Evolutionary conservation across 2,888 invertebrate species (phyloP).

Genomic region (Ophion obscuratus): DNA sequence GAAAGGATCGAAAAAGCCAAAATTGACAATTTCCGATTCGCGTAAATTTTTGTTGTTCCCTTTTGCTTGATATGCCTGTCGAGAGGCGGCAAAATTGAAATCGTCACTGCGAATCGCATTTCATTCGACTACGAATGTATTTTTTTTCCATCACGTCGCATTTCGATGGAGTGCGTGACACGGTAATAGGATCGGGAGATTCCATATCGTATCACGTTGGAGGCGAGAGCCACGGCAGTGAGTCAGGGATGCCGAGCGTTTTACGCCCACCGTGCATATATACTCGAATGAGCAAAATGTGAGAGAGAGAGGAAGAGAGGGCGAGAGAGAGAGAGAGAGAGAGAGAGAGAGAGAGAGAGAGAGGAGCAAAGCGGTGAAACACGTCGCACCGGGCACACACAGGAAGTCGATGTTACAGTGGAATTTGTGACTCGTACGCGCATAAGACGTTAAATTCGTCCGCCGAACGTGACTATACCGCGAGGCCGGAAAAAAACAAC

Average conservation of each 20-base stretch:
- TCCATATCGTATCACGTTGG: slow-evolving; percentile 41
- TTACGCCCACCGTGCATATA: slow-evolving; percentile 15
- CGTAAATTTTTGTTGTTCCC: no score
- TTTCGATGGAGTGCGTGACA: slow-evolving; percentile 36
- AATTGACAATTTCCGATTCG: no score
- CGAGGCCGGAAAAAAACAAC: slow-evolving; percentile 9
- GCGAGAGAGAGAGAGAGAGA: no score
- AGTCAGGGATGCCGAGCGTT: slow-evolving; percentile 52
- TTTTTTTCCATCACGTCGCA: background rate
- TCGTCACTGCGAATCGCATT: no score
- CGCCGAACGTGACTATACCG: slow-evolving; percentile 28
- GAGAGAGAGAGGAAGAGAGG: background rate
- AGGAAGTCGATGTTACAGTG: slow-evolving; percentile 56
- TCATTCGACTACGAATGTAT: no score
- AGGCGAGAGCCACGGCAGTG: slow-evolving; percentile 30
- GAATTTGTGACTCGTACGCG: slow-evolving; percentile 59
- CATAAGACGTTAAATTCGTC: slow-evolving; percentile 44
- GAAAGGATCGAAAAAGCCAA: no score
- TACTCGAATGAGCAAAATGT: background rate
- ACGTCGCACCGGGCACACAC: slow-evolving; percentile 39
- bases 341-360: no score
- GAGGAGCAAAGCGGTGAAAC: background rate
- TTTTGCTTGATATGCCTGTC: no score
- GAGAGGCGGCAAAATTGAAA: no score
- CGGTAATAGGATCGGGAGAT: slow-evolving; percentile 52